Percentiles rank a stretch among this genome's conserved stretches.
These are phyloP conservation scores for Rousettus leschenaultii DNA, from an alignment of 2,113 vertebrate genomes.

Conservation along the genomic window DNA sequence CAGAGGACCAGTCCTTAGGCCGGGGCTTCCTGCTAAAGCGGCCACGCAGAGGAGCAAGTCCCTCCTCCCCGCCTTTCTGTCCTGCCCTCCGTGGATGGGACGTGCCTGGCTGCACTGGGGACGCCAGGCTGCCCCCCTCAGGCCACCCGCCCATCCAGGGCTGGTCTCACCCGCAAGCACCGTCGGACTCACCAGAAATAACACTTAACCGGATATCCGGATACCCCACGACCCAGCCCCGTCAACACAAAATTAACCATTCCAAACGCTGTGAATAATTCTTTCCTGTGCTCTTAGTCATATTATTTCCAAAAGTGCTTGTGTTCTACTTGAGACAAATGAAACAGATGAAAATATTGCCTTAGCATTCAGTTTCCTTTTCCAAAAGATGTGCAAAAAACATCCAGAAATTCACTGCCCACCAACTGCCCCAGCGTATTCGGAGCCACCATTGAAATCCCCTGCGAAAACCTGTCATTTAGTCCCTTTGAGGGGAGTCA, in stretches of 20 bases:
- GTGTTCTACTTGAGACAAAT: not conserved
- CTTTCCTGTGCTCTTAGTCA: not conserved
- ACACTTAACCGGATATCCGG: too few species aligned
- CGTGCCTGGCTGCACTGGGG: not conserved
- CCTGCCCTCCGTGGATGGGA: rapidly evolving
- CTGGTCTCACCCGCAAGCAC: not conserved
- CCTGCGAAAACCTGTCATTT: not conserved
- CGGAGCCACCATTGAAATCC: not conserved
- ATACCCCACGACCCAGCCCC: not conserved
- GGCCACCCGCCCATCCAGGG: too few species aligned
- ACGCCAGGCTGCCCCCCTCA: too few species aligned
- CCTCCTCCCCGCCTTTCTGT: not conserved
- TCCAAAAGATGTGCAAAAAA: not conserved
- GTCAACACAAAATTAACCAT: not conserved
- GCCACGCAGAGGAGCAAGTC: not conserved
- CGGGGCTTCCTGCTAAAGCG: too few species aligned
- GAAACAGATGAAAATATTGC: not conserved
- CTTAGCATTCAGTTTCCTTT: not conserved
- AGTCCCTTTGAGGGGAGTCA: not conserved
- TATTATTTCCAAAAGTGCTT: not conserved
- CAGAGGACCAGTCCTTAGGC: too few species aligned
- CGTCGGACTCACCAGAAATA: not conserved
- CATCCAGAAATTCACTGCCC: not conserved
- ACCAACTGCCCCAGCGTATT: not conserved
- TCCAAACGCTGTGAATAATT: not conserved